These are phyloP conservation scores for Chitala chitala DNA, from an alignment of 2,113 vertebrate species.

Conservation along the genomic window DNA sequence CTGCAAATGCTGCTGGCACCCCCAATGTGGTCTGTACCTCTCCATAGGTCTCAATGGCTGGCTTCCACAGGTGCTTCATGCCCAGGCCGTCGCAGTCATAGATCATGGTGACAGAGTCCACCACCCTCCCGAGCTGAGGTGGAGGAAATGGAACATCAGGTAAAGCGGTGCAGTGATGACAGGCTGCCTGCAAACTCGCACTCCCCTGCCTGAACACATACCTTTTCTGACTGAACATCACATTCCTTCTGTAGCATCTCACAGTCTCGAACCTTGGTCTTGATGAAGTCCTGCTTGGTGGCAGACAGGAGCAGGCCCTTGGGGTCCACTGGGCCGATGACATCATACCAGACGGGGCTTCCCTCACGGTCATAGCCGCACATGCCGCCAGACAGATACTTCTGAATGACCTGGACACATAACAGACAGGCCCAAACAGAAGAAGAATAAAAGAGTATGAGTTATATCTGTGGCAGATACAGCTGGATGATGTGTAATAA, in stretches of 20 bases:
- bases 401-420: conserved; percentile 71
- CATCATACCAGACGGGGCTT: conserved; percentile 83
- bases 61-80: conserved; percentile 92
- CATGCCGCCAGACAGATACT: conserved; percentile 82
- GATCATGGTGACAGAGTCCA: conserved; percentile 84
- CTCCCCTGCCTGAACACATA: conserved; percentile 28
- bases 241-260: conserved; percentile 75
- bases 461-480: no score
- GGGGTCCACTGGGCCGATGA: conserved; percentile 83
- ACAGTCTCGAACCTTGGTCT: conserved; percentile 86
- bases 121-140: conserved; percentile 74
- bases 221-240: conserved; percentile 66
- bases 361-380: conserved; percentile 84
- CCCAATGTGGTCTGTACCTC: conserved; percentile 71
- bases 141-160: neutral
- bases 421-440: neutral
- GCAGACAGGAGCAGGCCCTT: conserved; percentile 87
- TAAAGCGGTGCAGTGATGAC: neutral
- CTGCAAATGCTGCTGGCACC: neutral
- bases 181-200: neutral
- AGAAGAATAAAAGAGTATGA: neutral
- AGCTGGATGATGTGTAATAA: no score
- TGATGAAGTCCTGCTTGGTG: conserved; percentile 91
- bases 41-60: conserved; percentile 79
- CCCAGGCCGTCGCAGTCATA: conserved; percentile 91